These are phyloP conservation scores for Bos javanicus DNA, from an alignment of 2,113 vertebrate genomes.

Conservation along the genomic window DNA sequence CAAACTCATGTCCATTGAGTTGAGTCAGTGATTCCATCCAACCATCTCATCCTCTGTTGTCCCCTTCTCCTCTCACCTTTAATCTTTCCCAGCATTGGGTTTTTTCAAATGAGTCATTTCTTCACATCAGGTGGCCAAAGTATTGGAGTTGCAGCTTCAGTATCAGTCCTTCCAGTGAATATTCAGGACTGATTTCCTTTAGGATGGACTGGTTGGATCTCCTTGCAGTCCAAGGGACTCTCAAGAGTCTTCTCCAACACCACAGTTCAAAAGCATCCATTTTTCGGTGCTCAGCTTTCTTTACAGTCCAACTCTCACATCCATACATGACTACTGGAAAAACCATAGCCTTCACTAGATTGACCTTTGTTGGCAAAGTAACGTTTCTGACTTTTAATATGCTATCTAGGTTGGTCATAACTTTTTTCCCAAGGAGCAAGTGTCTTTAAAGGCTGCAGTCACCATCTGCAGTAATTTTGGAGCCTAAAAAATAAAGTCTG, in stretches of 20 bases:
- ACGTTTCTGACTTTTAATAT: neutral
- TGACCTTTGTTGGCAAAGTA: neutral
- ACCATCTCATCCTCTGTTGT: neutral
- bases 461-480: no score
- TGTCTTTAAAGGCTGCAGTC: neutral
- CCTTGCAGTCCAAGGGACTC: neutral
- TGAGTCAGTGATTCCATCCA: neutral
- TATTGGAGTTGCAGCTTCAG: neutral
- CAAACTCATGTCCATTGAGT: no score
- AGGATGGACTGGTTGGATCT: neutral
- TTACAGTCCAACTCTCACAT: neutral
- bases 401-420: neutral
- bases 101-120: neutral
- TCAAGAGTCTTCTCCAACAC: neutral
- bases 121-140: neutral
- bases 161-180: neutral
- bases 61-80: neutral
- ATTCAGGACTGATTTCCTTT: neutral
- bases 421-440: neutral
- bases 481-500: neutral
- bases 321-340: neutral
- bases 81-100: neutral
- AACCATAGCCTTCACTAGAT: neutral
- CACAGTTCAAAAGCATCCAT: neutral
- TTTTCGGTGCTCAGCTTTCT: accelerated